Conservation (phyloP, 2,888 invertebrate genomes). For the Coenonympha arcania region DNA sequence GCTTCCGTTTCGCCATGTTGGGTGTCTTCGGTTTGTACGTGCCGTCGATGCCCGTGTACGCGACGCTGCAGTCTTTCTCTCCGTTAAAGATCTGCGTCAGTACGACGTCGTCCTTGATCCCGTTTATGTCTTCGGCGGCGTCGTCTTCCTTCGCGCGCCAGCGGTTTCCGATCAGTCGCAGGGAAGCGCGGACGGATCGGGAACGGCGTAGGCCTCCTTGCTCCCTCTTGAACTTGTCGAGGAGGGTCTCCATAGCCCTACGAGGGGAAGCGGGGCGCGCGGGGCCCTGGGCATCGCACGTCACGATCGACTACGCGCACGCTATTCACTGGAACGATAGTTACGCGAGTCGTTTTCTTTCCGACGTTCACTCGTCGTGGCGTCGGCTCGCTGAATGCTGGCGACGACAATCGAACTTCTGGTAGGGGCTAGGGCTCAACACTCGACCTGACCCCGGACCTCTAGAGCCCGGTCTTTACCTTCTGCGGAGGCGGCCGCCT, state of each 20-base stretch:
- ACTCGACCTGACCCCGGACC: conserved; percentile 42
- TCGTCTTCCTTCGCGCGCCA: conserved; percentile 70
- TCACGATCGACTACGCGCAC: conserved; percentile 65
- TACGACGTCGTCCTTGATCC: conserved; percentile 54
- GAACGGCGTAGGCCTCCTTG: conserved; percentile 75
- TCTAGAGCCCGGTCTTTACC: conserved; percentile 47
- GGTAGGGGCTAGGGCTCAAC: no score
- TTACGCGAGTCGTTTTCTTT: conserved; percentile 61
- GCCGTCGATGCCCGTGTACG: conserved; percentile 64
- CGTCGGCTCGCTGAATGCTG: conserved; percentile 60
- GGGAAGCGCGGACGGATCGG: conserved; percentile 80
- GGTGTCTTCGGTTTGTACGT: conserved; percentile 67
- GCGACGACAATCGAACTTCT: conserved; percentile 52
- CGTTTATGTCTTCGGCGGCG: conserved; percentile 46
- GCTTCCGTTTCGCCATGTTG: conserved; percentile 61
- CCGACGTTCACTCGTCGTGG: conserved; percentile 68
- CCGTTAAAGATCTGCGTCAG: conserved; percentile 56
- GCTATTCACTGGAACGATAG: conserved; percentile 67
- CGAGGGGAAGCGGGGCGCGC: conserved; percentile 54
- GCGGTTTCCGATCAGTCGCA: conserved; percentile 78
- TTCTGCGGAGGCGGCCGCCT: conserved; percentile 38
- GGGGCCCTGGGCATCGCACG: conserved; percentile 69
- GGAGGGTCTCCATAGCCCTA: conserved; percentile 71
- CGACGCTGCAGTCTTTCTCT: conserved; percentile 60
- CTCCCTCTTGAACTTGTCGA: conserved; percentile 69